Percentiles rank a stretch among this genome's conserved stretches.
These are phyloP conservation scores for Amaurobius ferox DNA, from an alignment of 2,888 invertebrate species.

Conservation along the genomic window DNA sequence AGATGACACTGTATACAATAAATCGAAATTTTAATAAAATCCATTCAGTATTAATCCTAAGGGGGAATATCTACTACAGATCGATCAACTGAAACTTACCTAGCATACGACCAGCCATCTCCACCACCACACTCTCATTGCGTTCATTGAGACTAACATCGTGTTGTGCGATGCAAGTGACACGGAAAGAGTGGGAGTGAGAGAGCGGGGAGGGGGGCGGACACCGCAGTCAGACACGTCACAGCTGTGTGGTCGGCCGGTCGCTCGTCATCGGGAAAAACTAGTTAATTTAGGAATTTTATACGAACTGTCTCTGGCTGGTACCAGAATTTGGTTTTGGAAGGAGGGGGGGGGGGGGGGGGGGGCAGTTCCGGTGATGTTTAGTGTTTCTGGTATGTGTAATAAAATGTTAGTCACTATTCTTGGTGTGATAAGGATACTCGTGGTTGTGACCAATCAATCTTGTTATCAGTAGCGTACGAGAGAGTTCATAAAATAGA, in stretches of 20 bases:
- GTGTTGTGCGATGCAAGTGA: background rate
- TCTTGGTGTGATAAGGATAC: too few relatives aligned
- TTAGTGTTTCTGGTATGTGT: too few relatives aligned
- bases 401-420: too few relatives aligned
- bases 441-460: too few relatives aligned
- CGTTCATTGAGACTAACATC: background rate
- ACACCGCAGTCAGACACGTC: slow-evolving; percentile 11
- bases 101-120: background rate
- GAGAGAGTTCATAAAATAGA: too few relatives aligned
- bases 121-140: background rate
- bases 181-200: background rate
- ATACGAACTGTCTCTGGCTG: background rate
- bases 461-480: too few relatives aligned
- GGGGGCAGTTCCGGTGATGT: background rate
- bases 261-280: slow-evolving; percentile 5
- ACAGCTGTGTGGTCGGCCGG: slow-evolving; percentile 3
- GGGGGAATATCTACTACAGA: background rate
- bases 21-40: too few relatives aligned
- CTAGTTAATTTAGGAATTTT: background rate
- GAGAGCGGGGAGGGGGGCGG: background rate
- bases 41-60: too few relatives aligned
- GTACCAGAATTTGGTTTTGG: background rate
- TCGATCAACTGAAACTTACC: background rate
- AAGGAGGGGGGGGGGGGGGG: background rate
- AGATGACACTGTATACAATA: too few relatives aligned